Conservation (phyloP, 1,140 invertebrate species). For the Macrotrachela quadricornifera region DNA sequence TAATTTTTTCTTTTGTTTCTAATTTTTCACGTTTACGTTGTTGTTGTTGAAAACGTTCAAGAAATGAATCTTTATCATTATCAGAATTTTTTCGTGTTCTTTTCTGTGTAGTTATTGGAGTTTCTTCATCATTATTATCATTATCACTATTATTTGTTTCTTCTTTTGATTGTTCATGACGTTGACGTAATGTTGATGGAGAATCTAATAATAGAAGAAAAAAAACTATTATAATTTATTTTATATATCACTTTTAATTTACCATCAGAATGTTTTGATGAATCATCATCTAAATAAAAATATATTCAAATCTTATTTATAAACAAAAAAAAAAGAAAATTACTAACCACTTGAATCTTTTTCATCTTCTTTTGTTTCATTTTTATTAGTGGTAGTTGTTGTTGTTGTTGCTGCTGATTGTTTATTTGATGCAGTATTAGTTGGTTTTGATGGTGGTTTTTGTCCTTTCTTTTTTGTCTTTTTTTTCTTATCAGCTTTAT, state of each 20-base stretch:
- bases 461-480: neutral
- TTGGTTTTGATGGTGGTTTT: neutral
- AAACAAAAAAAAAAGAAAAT: too few species aligned
- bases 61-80: slow-evolving; percentile 37
- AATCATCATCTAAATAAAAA: too few species aligned
- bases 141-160: slow-evolving; percentile 14
- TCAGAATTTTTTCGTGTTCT: slow-evolving; percentile 17
- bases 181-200: slow-evolving; percentile 1
- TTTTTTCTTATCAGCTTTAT: neutral
- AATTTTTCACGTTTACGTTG: slow-evolving; percentile 54
- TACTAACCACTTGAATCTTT: too few species aligned
- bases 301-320: too few species aligned
- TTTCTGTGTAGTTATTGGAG: slow-evolving; percentile 8
- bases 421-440: slow-evolving; percentile 11
- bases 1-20: slow-evolving; percentile 74
- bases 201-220: slow-evolving; percentile 8
- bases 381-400: neutral
- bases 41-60: slow-evolving; percentile 34
- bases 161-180: slow-evolving; percentile 3
- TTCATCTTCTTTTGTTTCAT: neutral
- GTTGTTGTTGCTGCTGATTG: slow-evolving; percentile 13
- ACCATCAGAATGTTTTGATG: slow-evolving; percentile 6
- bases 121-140: slow-evolving; percentile 12
- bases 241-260: slow-evolving; percentile 31
- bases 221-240: slow-evolving; percentile 16